A percentile compares a stretch with the other conserved stretches of the same genome.
Conservation (phyloP, 2,888 invertebrate genomes). For the Chymomyza amoena region DNA sequence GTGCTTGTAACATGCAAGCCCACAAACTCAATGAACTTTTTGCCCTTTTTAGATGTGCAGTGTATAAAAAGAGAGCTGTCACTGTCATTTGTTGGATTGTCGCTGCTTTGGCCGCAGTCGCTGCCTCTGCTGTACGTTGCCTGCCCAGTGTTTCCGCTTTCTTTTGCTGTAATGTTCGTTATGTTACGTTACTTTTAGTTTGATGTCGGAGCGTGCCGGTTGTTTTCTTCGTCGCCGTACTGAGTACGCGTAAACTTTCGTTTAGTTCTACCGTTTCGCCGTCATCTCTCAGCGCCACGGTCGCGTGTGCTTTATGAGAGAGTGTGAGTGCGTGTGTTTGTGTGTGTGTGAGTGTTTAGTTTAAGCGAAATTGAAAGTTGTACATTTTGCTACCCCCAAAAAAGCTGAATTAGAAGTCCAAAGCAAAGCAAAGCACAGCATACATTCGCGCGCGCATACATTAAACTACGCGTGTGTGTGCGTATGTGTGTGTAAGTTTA, state of each 20-base stretch:
- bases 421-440: conserved; percentile 72
- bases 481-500: conserved; percentile 25
- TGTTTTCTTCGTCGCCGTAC: conserved; percentile 21
- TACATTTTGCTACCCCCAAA: conserved; percentile 70
- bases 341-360: conserved; percentile 56
- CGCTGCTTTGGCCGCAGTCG: conserved; percentile 32
- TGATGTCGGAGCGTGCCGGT: conserved; percentile 72
- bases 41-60: not conserved
- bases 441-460: conserved; percentile 66
- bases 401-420: conserved; percentile 19
- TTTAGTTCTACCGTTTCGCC: conserved; percentile 51
- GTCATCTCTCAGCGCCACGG: not conserved
- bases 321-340: conserved; percentile 10
- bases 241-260: conserved; percentile 67
- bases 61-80: conserved; percentile 51
- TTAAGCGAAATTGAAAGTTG: conserved; percentile 71
- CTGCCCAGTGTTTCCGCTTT: conserved; percentile 74
- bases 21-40: not conserved
- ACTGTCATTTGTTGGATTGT: conserved; percentile 54
- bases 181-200: conserved; percentile 62
- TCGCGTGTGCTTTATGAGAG: not conserved
- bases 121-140: conserved; percentile 54
- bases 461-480: conserved; percentile 27
- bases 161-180: conserved; percentile 63
- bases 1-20: not conserved